phyloP scores from a whole-genome alignment of 2,888 invertebrate species.

The Buathra laborator region DNA sequence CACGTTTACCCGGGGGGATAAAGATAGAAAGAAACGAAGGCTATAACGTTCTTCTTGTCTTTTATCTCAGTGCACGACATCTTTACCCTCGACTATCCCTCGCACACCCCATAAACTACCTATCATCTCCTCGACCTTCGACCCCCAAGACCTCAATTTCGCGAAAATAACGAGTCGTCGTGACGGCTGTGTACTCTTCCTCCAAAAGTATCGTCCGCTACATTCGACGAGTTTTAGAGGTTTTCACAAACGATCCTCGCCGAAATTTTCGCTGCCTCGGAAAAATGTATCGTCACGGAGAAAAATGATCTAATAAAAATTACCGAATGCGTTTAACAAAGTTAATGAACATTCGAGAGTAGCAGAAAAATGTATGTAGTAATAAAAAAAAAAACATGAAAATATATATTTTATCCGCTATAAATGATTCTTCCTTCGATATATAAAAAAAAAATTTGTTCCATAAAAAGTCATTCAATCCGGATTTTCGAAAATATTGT shows the following conservation, averaged over 20 bases:
- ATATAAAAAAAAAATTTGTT: too few species aligned
- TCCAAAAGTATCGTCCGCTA: slow-evolving; percentile 67
- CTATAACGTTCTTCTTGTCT: background rate
- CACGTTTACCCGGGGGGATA: background rate
- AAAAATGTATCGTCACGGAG: background rate
- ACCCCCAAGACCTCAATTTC: background rate
- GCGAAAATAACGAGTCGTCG: slow-evolving; percentile 31
- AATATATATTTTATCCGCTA: too few species aligned
- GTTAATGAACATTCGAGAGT: too few species aligned
- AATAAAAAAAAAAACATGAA: too few species aligned
- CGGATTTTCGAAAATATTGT: too few species aligned
- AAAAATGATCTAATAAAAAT: background rate
- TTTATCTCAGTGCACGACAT: background rate
- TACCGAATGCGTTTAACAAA: background rate
- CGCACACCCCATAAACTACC: background rate
- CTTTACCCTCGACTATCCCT: background rate
- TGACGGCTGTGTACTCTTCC: slow-evolving; percentile 51
- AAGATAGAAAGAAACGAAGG: background rate
- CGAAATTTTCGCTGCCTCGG: slow-evolving; percentile 53
- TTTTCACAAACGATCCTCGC: slow-evolving; percentile 18
- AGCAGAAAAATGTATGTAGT: too few species aligned
- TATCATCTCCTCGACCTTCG: background rate
- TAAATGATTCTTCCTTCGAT: too few species aligned
- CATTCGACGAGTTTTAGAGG: slow-evolving; percentile 46
- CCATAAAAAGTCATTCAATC: too few species aligned